Percentiles rank a stretch among this genome's conserved stretches.
Conservation (phyloP, 1,140 invertebrate species). For the Drosophila trapezifrons region DNA sequence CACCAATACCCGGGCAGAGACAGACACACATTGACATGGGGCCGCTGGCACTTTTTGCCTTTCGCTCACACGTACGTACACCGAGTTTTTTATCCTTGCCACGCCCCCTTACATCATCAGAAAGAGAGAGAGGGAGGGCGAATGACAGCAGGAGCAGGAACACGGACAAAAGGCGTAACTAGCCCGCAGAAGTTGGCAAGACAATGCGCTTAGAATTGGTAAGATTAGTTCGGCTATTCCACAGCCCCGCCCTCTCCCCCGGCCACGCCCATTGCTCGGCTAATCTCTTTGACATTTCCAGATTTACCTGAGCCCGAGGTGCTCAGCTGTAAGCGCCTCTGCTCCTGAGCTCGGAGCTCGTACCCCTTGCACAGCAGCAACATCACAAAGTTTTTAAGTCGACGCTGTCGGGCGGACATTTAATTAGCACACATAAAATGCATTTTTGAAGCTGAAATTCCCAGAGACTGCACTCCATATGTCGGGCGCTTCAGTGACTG, state of each 20-base stretch:
- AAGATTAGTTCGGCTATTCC: constrained; percentile 73
- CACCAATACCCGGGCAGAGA: constrained; percentile 39
- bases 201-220: constrained; percentile 79
- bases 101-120: constrained; percentile 36
- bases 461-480: not conserved
- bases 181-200: constrained; percentile 47
- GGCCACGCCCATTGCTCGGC: constrained; percentile 34
- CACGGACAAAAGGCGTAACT: constrained; percentile 57
- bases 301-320: constrained; percentile 63
- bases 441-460: constrained; percentile 21
- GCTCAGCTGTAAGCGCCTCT: constrained; percentile 38
- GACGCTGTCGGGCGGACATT: constrained; percentile 50
- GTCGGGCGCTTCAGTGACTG: no score
- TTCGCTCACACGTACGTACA: constrained; percentile 46
- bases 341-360: constrained; percentile 7
- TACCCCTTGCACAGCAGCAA: constrained; percentile 41
- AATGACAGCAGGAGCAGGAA: constrained; percentile 5
- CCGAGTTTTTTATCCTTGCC: constrained; percentile 60
- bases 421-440: constrained; percentile 66
- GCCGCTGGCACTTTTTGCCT: constrained; percentile 68
- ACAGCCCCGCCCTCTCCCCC: constrained; percentile 5
- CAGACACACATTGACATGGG: constrained; percentile 39
- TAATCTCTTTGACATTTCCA: constrained; percentile 71
- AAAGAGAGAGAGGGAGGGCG: not conserved
- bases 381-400: constrained; percentile 50